A percentile compares a stretch with the other conserved stretches of the same genome.
Conservation (phyloP, 2,113 vertebrate species). For the Crotalus viridis region DNA sequence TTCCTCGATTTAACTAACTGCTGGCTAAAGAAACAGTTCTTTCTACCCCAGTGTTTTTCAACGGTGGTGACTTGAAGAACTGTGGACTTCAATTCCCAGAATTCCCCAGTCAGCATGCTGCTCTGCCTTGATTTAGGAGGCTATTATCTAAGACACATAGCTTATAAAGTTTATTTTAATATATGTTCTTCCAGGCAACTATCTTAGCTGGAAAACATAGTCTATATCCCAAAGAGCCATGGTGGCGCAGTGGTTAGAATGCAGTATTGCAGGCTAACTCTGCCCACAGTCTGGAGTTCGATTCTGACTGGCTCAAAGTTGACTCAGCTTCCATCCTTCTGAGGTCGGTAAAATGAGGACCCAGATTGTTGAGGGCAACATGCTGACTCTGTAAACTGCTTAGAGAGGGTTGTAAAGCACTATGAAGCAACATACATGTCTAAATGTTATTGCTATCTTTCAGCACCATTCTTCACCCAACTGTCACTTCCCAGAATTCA, state of each 20-base stretch:
- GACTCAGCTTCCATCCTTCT: neutral
- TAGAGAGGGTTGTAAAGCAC: neutral
- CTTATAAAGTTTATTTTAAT: neutral
- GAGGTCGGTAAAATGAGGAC: neutral
- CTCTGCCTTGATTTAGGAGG: neutral
- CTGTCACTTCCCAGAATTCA: conserved; percentile 10
- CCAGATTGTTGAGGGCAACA: neutral
- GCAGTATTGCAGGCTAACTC: neutral
- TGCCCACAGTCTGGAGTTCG: neutral
- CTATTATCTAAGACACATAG: neutral
- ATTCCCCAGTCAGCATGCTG: neutral
- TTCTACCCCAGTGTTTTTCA: neutral
- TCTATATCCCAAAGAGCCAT: neutral
- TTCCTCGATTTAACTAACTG: neutral
- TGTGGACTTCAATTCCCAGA: neutral
- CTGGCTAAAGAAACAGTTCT: neutral
- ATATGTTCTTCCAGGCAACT: conserved; percentile 16
- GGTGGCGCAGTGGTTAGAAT: neutral
- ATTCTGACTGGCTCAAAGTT: neutral
- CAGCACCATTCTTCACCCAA: neutral
- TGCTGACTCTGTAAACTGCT: neutral
- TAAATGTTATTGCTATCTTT: conserved; percentile 11
- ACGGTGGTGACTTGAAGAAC: neutral
- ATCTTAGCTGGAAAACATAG: neutral
- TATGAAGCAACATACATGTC: neutral